Percentiles rank a stretch among this genome's conserved stretches.
Evolutionary conservation across 2,113 vertebrate genomes (phyloP).

Genomic region (Chlorodrepanis virens): DNA sequence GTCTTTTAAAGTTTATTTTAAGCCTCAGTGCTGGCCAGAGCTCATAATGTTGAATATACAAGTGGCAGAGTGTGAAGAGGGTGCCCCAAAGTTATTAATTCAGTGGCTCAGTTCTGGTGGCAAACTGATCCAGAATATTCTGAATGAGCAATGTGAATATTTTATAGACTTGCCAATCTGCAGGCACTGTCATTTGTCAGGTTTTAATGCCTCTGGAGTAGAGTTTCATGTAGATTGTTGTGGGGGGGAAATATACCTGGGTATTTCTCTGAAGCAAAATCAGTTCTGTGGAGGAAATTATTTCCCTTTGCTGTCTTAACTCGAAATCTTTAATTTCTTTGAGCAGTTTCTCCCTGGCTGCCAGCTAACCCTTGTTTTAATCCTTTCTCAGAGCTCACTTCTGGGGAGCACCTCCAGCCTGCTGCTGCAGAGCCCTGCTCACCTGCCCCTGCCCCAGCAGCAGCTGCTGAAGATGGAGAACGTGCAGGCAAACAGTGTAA

Average conservation of each 20-base stretch:
- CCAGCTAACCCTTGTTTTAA: background rate
- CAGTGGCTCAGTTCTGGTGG: background rate
- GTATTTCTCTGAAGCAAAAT: background rate
- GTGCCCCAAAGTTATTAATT: background rate
- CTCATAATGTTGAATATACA: background rate
- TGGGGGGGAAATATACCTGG: background rate
- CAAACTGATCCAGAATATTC: background rate
- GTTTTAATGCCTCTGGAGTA: background rate
- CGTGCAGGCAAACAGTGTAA: constrained; percentile 86
- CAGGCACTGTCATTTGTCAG: background rate
- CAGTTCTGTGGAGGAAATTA: background rate
- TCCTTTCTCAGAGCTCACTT: constrained; percentile 77
- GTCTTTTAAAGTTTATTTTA: background rate
- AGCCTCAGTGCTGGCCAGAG: background rate
- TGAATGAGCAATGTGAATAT: background rate
- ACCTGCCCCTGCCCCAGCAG: constrained; percentile 86
- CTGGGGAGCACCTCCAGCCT: constrained; percentile 79
- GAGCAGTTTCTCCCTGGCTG: background rate
- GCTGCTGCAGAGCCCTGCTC: constrained; percentile 88
- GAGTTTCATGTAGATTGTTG: background rate
- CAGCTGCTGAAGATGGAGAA: constrained; percentile 89
- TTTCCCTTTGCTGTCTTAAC: background rate
- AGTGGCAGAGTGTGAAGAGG: background rate
- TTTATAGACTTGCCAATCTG: background rate
- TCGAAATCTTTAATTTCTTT: background rate